Evolutionary conservation across 2,797 vertebrate species (phyloP).

Genomic region (Gymnodraco acuticeps): DNA sequence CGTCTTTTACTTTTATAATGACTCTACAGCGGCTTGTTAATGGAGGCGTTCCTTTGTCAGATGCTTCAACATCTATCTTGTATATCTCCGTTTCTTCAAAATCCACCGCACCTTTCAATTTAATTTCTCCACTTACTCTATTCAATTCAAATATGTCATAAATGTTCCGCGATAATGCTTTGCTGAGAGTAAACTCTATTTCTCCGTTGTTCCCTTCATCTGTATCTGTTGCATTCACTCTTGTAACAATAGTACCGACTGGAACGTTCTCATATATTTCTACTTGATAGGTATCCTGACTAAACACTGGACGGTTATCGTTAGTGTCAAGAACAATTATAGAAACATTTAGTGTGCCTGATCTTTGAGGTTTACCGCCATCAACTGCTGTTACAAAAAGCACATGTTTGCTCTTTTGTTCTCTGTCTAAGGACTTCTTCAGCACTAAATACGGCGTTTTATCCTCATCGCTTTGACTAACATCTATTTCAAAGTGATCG

Average conservation of each 20-base stretch:
- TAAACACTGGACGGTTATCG: conserved; percentile 67
- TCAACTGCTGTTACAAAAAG: conserved; percentile 73
- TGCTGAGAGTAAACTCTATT: conserved; percentile 66
- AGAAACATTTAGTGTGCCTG: conserved; percentile 62
- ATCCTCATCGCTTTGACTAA: conserved; percentile 76
- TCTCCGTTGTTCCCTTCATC: conserved; percentile 77
- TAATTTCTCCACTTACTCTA: conserved; percentile 56
- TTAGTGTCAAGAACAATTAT: conserved; percentile 69
- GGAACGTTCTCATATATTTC: conserved; percentile 42
- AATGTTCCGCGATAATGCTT: conserved; percentile 41
- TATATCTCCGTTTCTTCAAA: conserved; percentile 61
- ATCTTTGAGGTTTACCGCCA: conserved; percentile 67
- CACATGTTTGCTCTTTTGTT: conserved; percentile 38
- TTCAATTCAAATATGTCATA: conserved; percentile 63
- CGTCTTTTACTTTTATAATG: conserved; percentile 61
- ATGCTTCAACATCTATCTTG: conserved; percentile 65
- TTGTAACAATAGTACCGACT: conserved; percentile 1
- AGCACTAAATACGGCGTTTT: conserved; percentile 81
- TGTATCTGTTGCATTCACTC: conserved; percentile 65
- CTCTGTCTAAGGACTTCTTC: conserved; percentile 74
- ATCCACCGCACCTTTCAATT: conserved; percentile 67
- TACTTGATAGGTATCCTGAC: conserved; percentile 52
- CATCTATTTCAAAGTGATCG: conserved; percentile 75
- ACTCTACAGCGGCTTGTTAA: conserved; percentile 48
- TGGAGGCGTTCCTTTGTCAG: conserved; percentile 64